phyloP scores from a whole-genome alignment of 2,113 vertebrate genomes.

The Vulpes ferrilata region DNA sequence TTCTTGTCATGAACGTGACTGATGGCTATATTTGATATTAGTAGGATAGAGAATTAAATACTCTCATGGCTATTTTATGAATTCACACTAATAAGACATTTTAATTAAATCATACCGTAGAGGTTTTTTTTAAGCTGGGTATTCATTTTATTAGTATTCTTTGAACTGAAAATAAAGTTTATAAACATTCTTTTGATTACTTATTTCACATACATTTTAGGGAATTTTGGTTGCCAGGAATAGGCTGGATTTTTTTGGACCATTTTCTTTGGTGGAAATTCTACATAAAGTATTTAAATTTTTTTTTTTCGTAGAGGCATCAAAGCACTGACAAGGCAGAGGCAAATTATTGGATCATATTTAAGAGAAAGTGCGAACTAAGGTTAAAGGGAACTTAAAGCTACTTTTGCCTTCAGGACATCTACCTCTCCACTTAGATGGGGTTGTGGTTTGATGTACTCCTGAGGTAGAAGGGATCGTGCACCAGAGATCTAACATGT shows the following conservation, averaged over 20 bases:
- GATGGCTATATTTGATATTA: not conserved
- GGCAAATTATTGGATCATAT: not conserved
- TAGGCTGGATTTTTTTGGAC: conserved; percentile 14
- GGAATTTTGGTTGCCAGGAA: not conserved
- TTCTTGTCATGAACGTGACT: not conserved
- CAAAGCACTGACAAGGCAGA: not conserved
- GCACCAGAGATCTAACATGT: not conserved
- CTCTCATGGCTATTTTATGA: not conserved
- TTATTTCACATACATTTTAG: conserved; percentile 22
- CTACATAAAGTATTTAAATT: not conserved
- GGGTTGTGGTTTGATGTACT: not conserved
- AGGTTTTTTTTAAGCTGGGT: not conserved
- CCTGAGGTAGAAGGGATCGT: not conserved
- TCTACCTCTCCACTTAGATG: not conserved
- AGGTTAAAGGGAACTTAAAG: not conserved
- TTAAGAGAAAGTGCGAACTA: not conserved
- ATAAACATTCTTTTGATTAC: not conserved
- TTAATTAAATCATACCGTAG: conserved; percentile 13
- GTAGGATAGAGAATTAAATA: not conserved
- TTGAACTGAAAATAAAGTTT: conserved; percentile 51
- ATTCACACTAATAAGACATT: not conserved
- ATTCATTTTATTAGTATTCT: conserved; percentile 48
- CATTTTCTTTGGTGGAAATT: conserved; percentile 3
- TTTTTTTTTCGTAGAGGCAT: not conserved
- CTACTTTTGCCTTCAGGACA: not conserved